Evolutionary conservation across 2,113 vertebrate species (phyloP).

Genomic region (Myotis lucifugus): DNA sequence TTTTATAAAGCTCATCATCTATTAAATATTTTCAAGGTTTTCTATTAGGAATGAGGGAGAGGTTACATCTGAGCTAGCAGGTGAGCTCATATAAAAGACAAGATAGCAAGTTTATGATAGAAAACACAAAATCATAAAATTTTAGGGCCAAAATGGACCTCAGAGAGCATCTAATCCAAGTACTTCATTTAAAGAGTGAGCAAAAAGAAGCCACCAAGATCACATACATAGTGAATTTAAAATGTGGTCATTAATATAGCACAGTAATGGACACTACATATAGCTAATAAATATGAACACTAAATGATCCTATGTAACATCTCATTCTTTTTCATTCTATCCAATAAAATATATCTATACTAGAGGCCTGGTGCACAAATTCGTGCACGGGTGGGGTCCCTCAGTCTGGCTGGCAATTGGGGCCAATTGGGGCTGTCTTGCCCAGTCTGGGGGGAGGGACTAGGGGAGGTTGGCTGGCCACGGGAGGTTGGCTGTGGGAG

Average conservation of each 20-base stretch:
- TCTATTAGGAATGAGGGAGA: background rate
- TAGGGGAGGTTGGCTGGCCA: too few relatives aligned
- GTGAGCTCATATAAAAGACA: constrained; percentile 17
- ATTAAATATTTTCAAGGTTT: background rate
- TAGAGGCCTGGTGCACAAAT: too few relatives aligned
- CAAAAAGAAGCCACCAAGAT: background rate
- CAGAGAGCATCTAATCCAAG: constrained; percentile 1
- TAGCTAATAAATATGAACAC: background rate
- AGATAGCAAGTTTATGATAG: constrained; percentile 20
- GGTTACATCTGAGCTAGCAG: background rate
- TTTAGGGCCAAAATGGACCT: constrained; percentile 27
- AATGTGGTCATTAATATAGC: background rate
- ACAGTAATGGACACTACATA: background rate
- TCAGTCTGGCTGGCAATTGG: too few relatives aligned
- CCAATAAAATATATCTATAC: background rate
- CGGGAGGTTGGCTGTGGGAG: too few relatives aligned
- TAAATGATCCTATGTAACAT: background rate
- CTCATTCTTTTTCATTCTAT: background rate
- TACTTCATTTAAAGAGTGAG: background rate
- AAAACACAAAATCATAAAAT: constrained; percentile 34
- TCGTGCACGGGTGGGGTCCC: too few relatives aligned
- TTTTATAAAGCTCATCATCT: background rate
- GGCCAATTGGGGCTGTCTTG: too few relatives aligned
- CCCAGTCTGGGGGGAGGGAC: too few relatives aligned
- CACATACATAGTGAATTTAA: background rate